Percentiles rank a stretch among this genome's conserved stretches.
Conservation (phyloP, 2,888 invertebrate species). For the Eilema caniola region DNA sequence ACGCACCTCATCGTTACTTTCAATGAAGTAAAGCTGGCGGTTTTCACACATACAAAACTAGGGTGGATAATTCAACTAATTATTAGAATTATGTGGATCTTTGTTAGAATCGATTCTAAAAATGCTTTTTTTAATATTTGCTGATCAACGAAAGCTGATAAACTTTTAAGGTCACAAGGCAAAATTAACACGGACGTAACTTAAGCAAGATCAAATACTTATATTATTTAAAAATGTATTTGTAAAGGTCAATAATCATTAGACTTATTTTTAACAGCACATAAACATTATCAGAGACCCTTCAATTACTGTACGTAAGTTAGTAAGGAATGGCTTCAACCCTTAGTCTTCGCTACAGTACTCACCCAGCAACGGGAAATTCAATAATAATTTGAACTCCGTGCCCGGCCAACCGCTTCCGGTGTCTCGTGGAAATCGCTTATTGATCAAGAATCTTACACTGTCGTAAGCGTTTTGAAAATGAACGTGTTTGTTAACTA, state of each 20-base stretch:
- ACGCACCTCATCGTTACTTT: too few species aligned
- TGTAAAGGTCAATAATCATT: not conserved
- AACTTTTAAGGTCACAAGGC: too few species aligned
- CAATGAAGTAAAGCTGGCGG: too few species aligned
- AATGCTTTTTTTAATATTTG: too few species aligned
- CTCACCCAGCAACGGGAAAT: slow-evolving; percentile 72
- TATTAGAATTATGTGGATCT: too few species aligned
- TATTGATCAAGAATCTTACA: slow-evolving; percentile 75
- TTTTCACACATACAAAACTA: too few species aligned
- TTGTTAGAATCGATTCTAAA: too few species aligned
- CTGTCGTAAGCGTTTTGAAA: slow-evolving; percentile 27
- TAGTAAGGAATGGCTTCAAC: slow-evolving; percentile 54
- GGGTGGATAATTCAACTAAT: too few species aligned
- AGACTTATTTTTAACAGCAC: not conserved
- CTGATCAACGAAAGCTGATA: too few species aligned
- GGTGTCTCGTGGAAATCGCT: slow-evolving; percentile 76
- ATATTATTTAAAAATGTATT: not conserved
- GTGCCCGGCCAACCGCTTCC: slow-evolving; percentile 78
- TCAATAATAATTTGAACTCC: slow-evolving; percentile 81
- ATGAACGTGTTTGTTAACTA: not conserved
- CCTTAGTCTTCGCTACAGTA: slow-evolving; percentile 42
- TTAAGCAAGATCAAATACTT: not conserved
- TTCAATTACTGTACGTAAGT: slow-evolving; percentile 34
- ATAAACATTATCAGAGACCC: not conserved
- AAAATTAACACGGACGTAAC: too few species aligned